Percentiles rank a stretch among this genome's conserved stretches.
These are phyloP conservation scores for Ploceus nigricollis DNA, from an alignment of 2,113 vertebrate genomes.

Conservation along the genomic window DNA sequence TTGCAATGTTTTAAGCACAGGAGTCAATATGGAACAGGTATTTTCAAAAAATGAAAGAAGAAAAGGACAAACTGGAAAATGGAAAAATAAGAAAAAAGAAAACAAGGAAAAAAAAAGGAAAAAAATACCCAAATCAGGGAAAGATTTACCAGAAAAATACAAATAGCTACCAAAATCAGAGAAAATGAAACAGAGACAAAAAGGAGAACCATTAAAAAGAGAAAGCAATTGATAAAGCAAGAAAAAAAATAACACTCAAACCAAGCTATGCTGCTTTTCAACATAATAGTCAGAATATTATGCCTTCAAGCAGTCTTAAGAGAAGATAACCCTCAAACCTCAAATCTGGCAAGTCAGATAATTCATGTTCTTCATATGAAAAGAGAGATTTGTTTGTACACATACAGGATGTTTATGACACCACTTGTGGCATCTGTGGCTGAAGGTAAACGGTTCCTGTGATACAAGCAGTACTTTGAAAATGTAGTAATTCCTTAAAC, in stretches of 20 bases:
- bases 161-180: neutral
- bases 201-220: neutral
- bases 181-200: neutral
- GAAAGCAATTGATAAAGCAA: neutral
- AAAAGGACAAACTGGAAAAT: neutral
- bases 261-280: neutral
- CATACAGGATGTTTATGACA: neutral
- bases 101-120: accelerated
- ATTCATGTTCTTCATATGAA: neutral
- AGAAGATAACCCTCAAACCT: neutral
- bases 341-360: neutral
- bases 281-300: neutral
- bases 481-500: neutral
- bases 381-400: neutral
- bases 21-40: neutral
- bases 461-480: neutral
- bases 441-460: neutral
- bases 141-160: neutral
- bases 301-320: neutral
- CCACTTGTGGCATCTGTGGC: neutral
- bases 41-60: neutral
- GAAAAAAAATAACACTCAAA: neutral
- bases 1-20: neutral
- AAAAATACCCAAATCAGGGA: neutral
- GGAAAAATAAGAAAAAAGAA: neutral